These are phyloP conservation scores for Crossocerus cetratus DNA, from an alignment of 2,888 invertebrate species.

Conservation along the genomic window DNA sequence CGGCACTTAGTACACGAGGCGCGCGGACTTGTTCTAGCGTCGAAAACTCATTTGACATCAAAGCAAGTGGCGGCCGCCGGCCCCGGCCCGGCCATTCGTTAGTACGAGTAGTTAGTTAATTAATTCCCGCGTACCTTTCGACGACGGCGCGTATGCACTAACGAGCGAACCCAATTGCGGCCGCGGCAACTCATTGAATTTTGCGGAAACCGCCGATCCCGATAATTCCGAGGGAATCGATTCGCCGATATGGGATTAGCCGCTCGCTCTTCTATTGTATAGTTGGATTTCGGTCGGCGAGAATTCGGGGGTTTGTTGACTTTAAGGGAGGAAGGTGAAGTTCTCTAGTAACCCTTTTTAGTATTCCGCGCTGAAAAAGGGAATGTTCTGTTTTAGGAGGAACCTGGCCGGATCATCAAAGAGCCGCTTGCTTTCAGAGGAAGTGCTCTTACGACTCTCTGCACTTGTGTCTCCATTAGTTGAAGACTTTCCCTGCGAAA, in stretches of 20 bases:
- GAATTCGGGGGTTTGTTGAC: no score
- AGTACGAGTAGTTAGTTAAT: slow-evolving; percentile 2
- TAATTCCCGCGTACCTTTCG: not conserved
- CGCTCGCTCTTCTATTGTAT: not conserved
- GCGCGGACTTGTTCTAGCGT: not conserved
- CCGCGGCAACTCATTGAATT: not conserved
- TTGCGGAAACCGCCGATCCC: not conserved
- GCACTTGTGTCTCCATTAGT: slow-evolving; percentile 21
- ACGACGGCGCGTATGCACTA: not conserved
- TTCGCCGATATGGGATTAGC: not conserved
- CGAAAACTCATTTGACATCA: slow-evolving; percentile 5
- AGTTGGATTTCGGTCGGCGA: no score
- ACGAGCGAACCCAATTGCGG: not conserved
- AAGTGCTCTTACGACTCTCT: slow-evolving; percentile 49
- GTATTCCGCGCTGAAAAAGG: no score
- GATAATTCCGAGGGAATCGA: not conserved
- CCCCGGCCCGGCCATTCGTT: not conserved
- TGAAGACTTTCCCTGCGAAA: slow-evolving; percentile 7
- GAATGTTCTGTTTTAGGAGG: slow-evolving; percentile 26
- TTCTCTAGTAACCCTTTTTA: no score
- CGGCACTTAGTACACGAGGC: not conserved
- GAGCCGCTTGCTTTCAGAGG: slow-evolving; percentile 54
- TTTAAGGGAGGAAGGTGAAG: no score
- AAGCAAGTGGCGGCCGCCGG: not conserved
- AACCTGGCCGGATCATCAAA: slow-evolving; percentile 39